phyloP scores from a whole-genome alignment of 2,797 vertebrate species.

The Orientallactaga sibirica region DNA sequence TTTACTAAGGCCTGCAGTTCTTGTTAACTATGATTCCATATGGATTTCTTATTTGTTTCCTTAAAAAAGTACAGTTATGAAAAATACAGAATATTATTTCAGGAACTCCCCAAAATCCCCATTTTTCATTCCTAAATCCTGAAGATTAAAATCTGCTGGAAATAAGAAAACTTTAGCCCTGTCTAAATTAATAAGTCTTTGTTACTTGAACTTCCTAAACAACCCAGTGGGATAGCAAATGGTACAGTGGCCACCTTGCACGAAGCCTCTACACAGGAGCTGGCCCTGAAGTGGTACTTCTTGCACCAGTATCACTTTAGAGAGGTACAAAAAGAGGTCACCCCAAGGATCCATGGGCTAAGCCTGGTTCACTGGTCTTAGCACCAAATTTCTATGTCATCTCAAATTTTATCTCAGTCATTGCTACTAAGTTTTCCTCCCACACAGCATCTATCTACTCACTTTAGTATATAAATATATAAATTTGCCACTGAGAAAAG shows the following conservation, averaged over 20 bases:
- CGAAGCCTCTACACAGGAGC: background rate
- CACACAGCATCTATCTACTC: background rate
- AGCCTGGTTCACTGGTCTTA: background rate
- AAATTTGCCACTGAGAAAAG: constrained; percentile 40
- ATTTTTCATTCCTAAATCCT: constrained; percentile 41
- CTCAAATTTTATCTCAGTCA: constrained; percentile 1
- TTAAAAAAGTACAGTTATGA: constrained; percentile 46
- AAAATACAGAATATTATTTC: constrained; percentile 61
- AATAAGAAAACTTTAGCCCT: constrained; percentile 24
- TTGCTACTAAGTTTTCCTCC: background rate
- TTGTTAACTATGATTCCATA: constrained; percentile 46
- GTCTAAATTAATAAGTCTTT: background rate
- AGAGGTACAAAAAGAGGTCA: constrained; percentile 9
- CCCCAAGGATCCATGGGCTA: background rate
- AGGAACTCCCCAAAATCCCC: constrained; percentile 49
- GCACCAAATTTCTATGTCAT: background rate
- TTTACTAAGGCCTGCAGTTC: constrained; percentile 10
- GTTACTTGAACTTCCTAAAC: background rate
- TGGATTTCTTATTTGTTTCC: constrained; percentile 34
- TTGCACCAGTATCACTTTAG: background rate
- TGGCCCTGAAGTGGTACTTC: background rate
- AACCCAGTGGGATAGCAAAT: background rate
- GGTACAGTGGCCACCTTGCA: background rate
- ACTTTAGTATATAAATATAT: background rate
- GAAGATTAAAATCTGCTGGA: constrained; percentile 30